Base-by-base conservation (phyloP, 2,888 invertebrate genomes). In the Adelognathus sp. region DNA sequence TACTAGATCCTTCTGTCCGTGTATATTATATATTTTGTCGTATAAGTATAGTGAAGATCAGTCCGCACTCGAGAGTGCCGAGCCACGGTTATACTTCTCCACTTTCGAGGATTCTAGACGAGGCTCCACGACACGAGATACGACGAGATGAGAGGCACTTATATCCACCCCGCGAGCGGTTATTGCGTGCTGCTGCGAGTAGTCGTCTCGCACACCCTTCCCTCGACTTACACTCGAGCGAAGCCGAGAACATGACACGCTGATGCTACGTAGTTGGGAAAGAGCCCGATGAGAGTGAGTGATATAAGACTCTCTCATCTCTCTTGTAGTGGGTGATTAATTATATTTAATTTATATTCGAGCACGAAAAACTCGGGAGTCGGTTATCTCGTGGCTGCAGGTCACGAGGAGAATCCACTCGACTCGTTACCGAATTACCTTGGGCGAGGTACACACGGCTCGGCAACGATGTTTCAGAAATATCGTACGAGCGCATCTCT, bases 281-380 rank as follows among this genome's bases (percentile, higher is more conserved):
- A 70, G 58, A 73, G 74, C 44, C 58, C 36, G 41, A 27, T n/a
- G 72, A 39, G 54, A 56, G 60, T 66, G 50, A 41, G 21, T 69
- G 52, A n/a, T 29, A 44, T 31, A 63, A 54, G 56, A 52, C 61
- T 63, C 60, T n/a, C 69, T 56, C 52, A 41, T 39, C 73, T 61
- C 33, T 39, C 69, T 54, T 21, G 44, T 27, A 44, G 44, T 44
- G 60, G 31, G 72, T 75, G 70, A 82, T 77, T 83, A 82, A 83
- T 80, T 80, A 81, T 80, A 82, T 81, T 81, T 83, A 66, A 83
- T 82, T 81, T 79, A 83, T 82, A 82, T 79, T 77, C 70, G 56
- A 56, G 27, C 44, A 27, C 44, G 60, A 72, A 61, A n/a, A 69
- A n/a, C 29, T 44, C 44, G n/a, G n/a, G 41, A 31, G 61, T 56